A percentile compares a stretch with the other conserved stretches of the same genome.
Evolutionary conservation across 2,797 vertebrate species (phyloP).

Genomic region (Sebastiscus albofasciatus): DNA sequence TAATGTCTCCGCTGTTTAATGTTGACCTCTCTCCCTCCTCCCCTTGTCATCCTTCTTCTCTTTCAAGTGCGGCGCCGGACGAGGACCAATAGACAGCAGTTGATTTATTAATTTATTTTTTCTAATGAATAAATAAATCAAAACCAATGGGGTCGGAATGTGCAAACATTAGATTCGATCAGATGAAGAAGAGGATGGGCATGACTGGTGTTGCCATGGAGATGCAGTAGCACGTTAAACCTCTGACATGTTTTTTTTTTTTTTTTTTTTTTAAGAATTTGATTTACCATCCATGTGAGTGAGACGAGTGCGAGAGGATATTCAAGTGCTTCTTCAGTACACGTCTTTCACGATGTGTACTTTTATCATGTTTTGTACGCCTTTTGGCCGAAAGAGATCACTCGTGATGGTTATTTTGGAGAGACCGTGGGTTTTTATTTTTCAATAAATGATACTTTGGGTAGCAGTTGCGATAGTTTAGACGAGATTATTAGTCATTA

Average conservation of each 20-base stretch:
- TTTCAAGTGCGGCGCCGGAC: conserved; percentile 74
- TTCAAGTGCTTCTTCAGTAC: conserved; percentile 61
- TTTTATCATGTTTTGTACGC: conserved; percentile 40
- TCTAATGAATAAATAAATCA: conserved; percentile 65
- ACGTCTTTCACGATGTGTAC: conserved; percentile 16
- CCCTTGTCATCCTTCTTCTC: conserved; percentile 64
- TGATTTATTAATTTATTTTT: conserved; percentile 67
- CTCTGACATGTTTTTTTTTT: neutral
- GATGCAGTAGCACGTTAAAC: neutral
- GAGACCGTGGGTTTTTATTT: neutral
- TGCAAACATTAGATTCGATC: conserved; percentile 19
- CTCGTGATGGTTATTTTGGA: conserved; percentile 25
- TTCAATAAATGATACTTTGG: neutral
- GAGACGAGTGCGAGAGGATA: conserved; percentile 19
- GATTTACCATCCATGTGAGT: conserved; percentile 22
- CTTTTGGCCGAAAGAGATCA: conserved; percentile 50
- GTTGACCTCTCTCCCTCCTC: neutral
- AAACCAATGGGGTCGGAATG: neutral
- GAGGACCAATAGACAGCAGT: conserved; percentile 69
- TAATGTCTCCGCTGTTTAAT: neutral
- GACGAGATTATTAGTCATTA: neutral
- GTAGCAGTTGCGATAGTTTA: conserved; percentile 9
- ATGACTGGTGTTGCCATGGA: conserved; percentile 3
- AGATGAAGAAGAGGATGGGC: conserved; percentile 39
- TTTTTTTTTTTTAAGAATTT: neutral